A percentile compares a stretch with the other conserved stretches of the same genome.
Conservation (phyloP, 1,140 invertebrate genomes). For the Sipha flava region DNA sequence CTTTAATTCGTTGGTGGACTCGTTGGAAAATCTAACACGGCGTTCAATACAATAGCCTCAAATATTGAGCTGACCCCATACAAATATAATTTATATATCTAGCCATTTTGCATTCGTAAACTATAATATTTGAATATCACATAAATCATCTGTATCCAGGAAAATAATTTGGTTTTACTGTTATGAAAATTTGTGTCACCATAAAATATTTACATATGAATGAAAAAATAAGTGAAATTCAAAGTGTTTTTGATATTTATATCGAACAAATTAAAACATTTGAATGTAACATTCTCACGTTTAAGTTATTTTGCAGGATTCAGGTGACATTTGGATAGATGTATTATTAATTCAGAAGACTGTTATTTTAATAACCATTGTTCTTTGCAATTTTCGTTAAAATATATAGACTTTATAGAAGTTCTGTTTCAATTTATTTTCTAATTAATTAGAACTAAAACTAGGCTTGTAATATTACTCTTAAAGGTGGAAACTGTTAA, state of each 20-base stretch:
- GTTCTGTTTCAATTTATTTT: too few relatives aligned
- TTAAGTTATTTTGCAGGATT: not conserved
- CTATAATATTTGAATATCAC: not conserved
- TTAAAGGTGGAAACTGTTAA: too few relatives aligned
- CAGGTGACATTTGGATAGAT: not conserved
- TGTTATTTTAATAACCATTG: too few relatives aligned
- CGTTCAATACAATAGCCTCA: not conserved
- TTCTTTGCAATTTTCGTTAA: too few relatives aligned
- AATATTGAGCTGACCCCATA: not conserved
- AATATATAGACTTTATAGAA: too few relatives aligned
- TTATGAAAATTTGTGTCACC: not conserved
- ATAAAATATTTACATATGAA: not conserved
- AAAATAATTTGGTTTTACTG: not conserved
- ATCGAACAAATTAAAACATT: not conserved
- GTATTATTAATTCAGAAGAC: too few relatives aligned
- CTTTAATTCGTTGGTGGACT: not conserved
- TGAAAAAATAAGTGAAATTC: not conserved
- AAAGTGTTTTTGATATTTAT: not conserved
- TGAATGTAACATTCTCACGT: not conserved
- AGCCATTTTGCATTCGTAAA: not conserved
- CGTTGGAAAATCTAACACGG: not conserved
- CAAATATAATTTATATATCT: slow-evolving; percentile 20
- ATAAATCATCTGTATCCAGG: not conserved
- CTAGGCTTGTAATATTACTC: too few relatives aligned
- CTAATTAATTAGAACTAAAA: too few relatives aligned